These are phyloP conservation scores for Dicaeum eximium DNA, from an alignment of 2,113 vertebrate species.

Conservation along the genomic window DNA sequence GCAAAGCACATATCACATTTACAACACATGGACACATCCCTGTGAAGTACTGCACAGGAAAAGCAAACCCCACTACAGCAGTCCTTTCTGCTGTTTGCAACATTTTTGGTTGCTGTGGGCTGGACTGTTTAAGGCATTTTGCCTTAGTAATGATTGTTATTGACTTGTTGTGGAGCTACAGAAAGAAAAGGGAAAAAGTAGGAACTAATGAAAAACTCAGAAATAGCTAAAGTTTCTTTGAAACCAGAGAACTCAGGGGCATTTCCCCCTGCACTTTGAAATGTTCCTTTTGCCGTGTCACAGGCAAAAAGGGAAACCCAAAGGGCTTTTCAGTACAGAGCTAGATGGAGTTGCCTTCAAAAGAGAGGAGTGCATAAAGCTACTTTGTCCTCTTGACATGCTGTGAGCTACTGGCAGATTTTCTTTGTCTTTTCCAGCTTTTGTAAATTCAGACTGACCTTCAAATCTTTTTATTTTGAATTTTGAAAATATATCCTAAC, in stretches of 20 bases:
- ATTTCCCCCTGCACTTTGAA: neutral
- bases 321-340: neutral
- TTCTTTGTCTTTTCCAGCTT: neutral
- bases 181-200: neutral
- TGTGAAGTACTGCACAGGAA: neutral
- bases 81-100: neutral
- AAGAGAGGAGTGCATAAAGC: neutral
- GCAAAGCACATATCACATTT: neutral
- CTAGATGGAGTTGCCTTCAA: neutral
- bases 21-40: neutral
- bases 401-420: neutral
- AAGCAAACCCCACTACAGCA: neutral
- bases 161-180: neutral
- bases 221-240: neutral
- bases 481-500: neutral
- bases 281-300: neutral
- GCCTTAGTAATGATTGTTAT: neutral
- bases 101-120: neutral
- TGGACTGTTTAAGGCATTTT: neutral
- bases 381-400: neutral
- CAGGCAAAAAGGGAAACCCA: neutral
- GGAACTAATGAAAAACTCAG: neutral
- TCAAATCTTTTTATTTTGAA: neutral
- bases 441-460: neutral
- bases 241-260: neutral